Base-by-base conservation (phyloP, 23 tunicate species). In the Corella eumyota region DNA sequence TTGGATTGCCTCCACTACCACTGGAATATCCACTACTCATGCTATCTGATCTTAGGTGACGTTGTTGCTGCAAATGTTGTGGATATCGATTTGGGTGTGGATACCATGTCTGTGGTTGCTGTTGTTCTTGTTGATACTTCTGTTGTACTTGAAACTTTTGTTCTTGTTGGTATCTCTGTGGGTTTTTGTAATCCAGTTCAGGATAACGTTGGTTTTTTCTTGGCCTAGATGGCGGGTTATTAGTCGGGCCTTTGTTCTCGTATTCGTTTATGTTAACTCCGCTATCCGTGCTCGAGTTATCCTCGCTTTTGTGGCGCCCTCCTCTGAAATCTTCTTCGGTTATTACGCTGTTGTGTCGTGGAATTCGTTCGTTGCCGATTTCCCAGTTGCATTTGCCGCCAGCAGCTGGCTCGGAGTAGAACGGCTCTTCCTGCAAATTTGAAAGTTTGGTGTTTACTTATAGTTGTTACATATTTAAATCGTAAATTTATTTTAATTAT, bases 11-110 rank as follows among this genome's bases (percentile, higher is more conserved):
- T 4, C 79, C 67, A 52, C 95, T 76, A n/a, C 75, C 95, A 40
- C 88, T 85, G 51, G 95, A 83, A 30, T 85, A 85, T 0, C 95
- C 95, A 47, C 85, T 76, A 79, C 95, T 85, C 54, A 51, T 53
- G 47, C 90, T 73, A 5, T 81, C 80, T 3, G 64, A 79, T 20
- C 90, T 30, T 11, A 68, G 25, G 36, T 68, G 74, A 4, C 25
- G 58, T 29, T 66, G 51, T 62, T 62, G 20, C n/a, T 62, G 21
- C 25, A 62, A 6, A 19, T 9, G 56, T 6, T 27, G 57, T 27
- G 21, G 57, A 11, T 51, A n/a, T 51, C 57, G 20, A n/a, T n/a
- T n/a, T n/a, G n/a, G n/a, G n/a, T n/a, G n/a, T n/a, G n/a, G n/a
- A n/a, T n/a, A n/a, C n/a, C n/a, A n/a, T n/a, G n/a, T n/a, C n/a